These are phyloP conservation scores for Augiades crinisus DNA, from an alignment of 2,888 invertebrate species.

Conservation along the genomic window DNA sequence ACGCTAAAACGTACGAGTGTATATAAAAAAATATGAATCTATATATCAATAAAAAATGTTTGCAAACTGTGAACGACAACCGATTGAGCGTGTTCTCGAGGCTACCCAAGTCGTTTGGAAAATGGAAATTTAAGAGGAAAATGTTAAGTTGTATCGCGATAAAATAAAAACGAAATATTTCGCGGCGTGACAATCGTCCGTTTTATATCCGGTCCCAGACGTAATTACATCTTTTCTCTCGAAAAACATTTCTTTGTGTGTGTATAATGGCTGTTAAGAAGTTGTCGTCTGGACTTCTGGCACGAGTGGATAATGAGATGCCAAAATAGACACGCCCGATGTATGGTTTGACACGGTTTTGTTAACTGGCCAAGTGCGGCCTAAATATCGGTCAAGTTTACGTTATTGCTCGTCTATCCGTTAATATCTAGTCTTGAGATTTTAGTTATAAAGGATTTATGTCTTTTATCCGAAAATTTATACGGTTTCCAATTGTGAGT, in stretches of 20 bases:
- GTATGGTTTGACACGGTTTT: constrained; percentile 42
- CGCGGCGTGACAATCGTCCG: background rate
- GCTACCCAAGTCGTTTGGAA: too few relatives aligned
- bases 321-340: constrained; percentile 40
- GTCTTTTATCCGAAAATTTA: too few relatives aligned
- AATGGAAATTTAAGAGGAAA: background rate
- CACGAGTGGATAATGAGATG: constrained; percentile 40
- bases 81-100: too few relatives aligned
- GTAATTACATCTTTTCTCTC: constrained; percentile 20
- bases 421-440: background rate
- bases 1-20: too few relatives aligned
- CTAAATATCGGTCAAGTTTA: constrained; percentile 42
- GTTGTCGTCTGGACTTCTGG: constrained; percentile 37
- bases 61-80: too few relatives aligned
- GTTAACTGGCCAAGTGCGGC: constrained; percentile 42
- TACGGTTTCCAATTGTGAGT: too few relatives aligned
- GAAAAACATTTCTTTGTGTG: constrained; percentile 23
- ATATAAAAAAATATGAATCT: too few relatives aligned
- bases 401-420: constrained; percentile 3
- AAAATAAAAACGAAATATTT: background rate
- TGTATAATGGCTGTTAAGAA: constrained; percentile 27
- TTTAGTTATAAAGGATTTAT: background rate
- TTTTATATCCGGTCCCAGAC: constrained; percentile 4
- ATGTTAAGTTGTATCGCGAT: background rate
- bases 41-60: too few relatives aligned